Conservation (phyloP, 2,888 invertebrate species). For the Halocaridina rubra region DNA sequence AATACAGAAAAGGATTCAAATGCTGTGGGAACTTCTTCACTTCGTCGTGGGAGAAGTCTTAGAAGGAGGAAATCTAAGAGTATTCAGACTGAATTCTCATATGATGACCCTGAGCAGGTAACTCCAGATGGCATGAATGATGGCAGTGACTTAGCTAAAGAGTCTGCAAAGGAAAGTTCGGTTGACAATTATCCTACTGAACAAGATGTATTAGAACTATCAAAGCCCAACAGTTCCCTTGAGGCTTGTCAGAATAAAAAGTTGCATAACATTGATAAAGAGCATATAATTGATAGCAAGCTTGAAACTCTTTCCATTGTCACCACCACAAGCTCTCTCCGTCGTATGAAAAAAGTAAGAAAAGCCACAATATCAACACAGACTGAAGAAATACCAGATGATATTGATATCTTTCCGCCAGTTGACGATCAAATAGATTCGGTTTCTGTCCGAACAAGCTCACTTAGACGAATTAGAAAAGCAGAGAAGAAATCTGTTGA, state of each 20-base stretch:
- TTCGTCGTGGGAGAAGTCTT: slow-evolving; percentile 6
- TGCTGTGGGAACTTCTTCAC: slow-evolving; percentile 10
- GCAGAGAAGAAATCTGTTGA: slow-evolving; percentile 18
- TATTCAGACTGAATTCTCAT: slow-evolving; percentile 10
- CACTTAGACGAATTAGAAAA: slow-evolving; percentile 28
- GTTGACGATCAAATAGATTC: slow-evolving; percentile 7
- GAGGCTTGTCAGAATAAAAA: too few species aligned
- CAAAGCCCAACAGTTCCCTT: not conserved
- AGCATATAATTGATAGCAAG: not conserved
- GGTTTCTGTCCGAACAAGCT: slow-evolving; percentile 32
- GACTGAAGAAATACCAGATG: slow-evolving; percentile 9
- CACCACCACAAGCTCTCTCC: slow-evolving; percentile 31
- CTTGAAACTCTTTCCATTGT: not conserved
- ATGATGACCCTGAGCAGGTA: not conserved
- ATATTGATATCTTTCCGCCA: not conserved
- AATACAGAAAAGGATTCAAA: not conserved
- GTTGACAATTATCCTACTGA: not conserved
- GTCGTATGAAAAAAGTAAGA: slow-evolving; percentile 39
- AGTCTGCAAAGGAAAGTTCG: too few species aligned
- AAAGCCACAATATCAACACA: slow-evolving; percentile 33
- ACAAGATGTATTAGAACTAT: not conserved
- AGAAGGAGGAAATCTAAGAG: slow-evolving; percentile 18
- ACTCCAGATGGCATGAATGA: not conserved
- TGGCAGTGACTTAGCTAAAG: too few species aligned
- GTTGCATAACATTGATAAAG: too few species aligned